Conservation (phyloP, 2,797 vertebrate genomes). For the Brotula barbata region DNA sequence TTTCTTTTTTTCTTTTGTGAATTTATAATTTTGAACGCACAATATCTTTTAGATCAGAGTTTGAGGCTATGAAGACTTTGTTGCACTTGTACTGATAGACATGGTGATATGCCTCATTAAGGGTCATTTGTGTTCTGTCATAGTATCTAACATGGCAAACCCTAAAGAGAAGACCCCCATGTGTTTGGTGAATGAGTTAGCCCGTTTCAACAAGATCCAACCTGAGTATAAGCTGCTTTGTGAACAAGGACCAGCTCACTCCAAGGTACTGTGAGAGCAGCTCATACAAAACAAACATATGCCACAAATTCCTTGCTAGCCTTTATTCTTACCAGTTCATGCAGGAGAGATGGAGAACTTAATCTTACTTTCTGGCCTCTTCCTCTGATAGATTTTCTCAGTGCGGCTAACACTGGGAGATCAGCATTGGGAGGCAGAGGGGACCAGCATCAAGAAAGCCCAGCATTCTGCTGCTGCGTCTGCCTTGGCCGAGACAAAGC, state of each 20-base stretch:
- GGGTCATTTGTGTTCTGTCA: conserved; percentile 19
- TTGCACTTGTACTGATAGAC: neutral
- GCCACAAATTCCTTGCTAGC: neutral
- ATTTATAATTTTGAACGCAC: neutral
- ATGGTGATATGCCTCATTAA: neutral
- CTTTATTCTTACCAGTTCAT: neutral
- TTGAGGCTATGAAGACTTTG: neutral
- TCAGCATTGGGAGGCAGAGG: conserved; percentile 93
- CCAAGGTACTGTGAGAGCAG: conserved; percentile 79
- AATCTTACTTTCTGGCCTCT: neutral
- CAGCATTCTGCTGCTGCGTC: conserved; percentile 91
- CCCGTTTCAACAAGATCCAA: conserved; percentile 97
- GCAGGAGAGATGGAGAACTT: neutral
- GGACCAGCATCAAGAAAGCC: conserved; percentile 95
- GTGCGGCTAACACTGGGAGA: conserved; percentile 91
- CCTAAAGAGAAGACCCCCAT: conserved; percentile 99
- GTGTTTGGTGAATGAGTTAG: conserved; percentile 99
- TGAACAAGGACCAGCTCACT: conserved; percentile 95
- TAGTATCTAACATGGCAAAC: conserved; percentile 97
- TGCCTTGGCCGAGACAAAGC: conserved; percentile 88
- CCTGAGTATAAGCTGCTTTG: conserved; percentile 93
- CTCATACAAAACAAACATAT: neutral
- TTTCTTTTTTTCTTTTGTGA: neutral
- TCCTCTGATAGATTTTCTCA: conserved; percentile 85
- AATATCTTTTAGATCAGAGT: neutral